Percentiles rank a stretch among this genome's conserved stretches.
These are phyloP conservation scores for Ephydatia muelleri DNA, from an alignment of 37 sponge, comb jelly and placozoan species.

Conservation along the genomic window DNA sequence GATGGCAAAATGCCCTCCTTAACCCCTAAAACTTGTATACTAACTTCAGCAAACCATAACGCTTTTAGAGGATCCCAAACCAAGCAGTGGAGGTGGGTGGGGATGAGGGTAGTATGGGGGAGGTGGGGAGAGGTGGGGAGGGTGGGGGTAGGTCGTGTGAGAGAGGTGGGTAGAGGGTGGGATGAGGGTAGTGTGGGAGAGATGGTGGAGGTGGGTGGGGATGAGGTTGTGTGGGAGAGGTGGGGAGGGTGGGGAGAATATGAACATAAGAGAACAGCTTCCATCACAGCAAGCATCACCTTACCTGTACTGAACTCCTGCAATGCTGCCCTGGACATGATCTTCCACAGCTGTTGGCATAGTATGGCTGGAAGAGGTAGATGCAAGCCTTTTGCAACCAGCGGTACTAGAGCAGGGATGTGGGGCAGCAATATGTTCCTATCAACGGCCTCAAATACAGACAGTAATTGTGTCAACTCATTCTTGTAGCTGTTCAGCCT, in stretches of 20 bases:
- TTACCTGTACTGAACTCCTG: conserved; percentile 39
- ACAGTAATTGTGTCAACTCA: conserved; percentile 12
- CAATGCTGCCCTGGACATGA: conserved; percentile 20
- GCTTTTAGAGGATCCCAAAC: too few relatives aligned
- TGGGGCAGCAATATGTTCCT: conserved; percentile 20
- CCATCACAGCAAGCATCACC: background rate
- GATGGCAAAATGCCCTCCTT: background rate
- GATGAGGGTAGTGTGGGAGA: too few relatives aligned
- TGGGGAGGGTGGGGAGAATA: too few relatives aligned
- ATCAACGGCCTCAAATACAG: background rate
- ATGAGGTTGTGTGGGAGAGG: background rate
- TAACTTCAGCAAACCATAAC: background rate
- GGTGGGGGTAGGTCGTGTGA: too few relatives aligned
- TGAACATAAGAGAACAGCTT: too few relatives aligned
- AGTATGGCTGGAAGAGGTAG: conserved; percentile 15
- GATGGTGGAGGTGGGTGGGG: too few relatives aligned
- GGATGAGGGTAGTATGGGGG: too few relatives aligned
- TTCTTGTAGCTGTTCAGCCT: background rate
- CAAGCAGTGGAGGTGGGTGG: too few relatives aligned
- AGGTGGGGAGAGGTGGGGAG: too few relatives aligned
- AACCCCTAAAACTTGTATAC: background rate
- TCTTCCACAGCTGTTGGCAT: conserved; percentile 37
- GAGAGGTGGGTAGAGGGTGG: too few relatives aligned
- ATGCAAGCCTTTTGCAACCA: conserved; percentile 12
- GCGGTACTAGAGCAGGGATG: conserved; percentile 20